Percentiles rank a stretch among this genome's conserved stretches.
phyloP scores from a whole-genome alignment of 2,888 invertebrate species.

The Sphecodes monilicornis region DNA sequence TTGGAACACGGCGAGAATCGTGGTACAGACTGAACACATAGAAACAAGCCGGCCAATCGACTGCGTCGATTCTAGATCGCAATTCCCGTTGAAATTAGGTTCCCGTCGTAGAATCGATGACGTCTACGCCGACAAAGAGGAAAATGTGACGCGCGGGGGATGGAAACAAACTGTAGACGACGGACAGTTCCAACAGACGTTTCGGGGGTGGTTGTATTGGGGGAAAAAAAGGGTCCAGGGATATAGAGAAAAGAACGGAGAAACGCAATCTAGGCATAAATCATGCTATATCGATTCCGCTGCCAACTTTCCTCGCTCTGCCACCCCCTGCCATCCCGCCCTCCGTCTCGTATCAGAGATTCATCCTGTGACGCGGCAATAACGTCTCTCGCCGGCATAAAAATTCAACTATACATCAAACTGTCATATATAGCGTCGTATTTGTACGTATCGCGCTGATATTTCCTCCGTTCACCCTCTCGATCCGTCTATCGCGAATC shows the following conservation, averaged over 20 bases:
- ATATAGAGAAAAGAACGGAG: constrained; percentile 63
- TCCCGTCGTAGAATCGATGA: constrained; percentile 27
- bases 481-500: background rate
- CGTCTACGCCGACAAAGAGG: constrained; percentile 30
- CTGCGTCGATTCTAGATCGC: constrained; percentile 36
- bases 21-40: background rate
- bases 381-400: constrained; percentile 79
- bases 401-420: constrained; percentile 80
- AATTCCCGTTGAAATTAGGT: constrained; percentile 49
- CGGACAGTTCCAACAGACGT: constrained; percentile 38
- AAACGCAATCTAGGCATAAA: constrained; percentile 75
- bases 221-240: background rate
- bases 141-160: background rate
- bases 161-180: background rate
- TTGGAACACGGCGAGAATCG: background rate
- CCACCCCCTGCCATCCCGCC: background rate
- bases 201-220: background rate
- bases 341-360: constrained; percentile 75
- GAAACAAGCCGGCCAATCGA: constrained; percentile 33
- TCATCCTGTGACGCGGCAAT: constrained; percentile 80
- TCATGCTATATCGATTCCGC: constrained; percentile 72
- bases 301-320: constrained; percentile 71
- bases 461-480: constrained; percentile 68
- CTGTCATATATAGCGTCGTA: constrained; percentile 78
- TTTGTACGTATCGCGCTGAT: constrained; percentile 78